Percentiles rank a stretch among this genome's conserved stretches.
These are phyloP conservation scores for Tetramorium alpestre DNA, from an alignment of 1,140 invertebrate species.

Conservation along the genomic window DNA sequence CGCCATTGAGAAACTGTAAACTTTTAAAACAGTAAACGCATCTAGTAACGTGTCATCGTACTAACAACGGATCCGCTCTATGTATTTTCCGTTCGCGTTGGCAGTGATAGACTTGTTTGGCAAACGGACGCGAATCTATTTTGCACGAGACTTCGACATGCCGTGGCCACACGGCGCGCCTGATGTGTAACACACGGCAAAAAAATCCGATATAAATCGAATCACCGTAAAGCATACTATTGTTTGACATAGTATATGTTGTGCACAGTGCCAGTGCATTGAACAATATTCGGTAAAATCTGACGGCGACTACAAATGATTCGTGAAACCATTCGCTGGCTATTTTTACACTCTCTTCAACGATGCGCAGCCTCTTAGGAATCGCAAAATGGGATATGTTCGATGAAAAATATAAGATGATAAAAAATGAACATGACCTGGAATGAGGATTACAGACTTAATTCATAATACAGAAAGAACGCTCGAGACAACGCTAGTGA, in stretches of 20 bases:
- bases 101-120: slow-evolving; percentile 61
- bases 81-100: slow-evolving; percentile 36
- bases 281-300: slow-evolving; percentile 44
- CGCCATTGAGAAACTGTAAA: background rate
- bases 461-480: background rate
- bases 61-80: slow-evolving; percentile 45
- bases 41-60: slow-evolving; percentile 34
- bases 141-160: slow-evolving; percentile 43
- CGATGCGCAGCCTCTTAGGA: background rate
- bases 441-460: background rate
- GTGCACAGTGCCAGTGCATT: background rate
- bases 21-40: background rate
- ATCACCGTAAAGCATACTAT: slow-evolving; percentile 71
- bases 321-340: background rate
- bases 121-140: slow-evolving; percentile 46
- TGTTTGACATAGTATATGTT: slow-evolving; percentile 36
- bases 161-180: slow-evolving; percentile 20
- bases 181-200: slow-evolving; percentile 46
- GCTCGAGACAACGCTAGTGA: background rate
- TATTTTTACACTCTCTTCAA: slow-evolving; percentile 32
- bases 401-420: background rate
- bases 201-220: slow-evolving; percentile 74
- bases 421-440: background rate
- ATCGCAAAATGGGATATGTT: background rate
- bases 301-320: slow-evolving; percentile 30